Conservation (phyloP, 2,113 vertebrate genomes). For the Ceyx margarethae region DNA sequence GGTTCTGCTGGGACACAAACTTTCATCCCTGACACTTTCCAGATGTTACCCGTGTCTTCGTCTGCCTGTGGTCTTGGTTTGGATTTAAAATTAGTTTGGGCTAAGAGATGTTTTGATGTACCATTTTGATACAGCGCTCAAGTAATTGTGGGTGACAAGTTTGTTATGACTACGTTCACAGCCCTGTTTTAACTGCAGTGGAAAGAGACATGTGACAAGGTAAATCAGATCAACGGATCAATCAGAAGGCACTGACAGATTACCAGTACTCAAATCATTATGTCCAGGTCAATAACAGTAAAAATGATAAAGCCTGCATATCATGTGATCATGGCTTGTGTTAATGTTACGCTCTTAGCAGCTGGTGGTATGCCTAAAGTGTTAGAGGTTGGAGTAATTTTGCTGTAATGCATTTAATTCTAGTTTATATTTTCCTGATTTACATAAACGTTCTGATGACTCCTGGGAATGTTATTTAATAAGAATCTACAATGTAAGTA, state of each 20-base stretch:
- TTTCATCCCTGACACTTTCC: neutral
- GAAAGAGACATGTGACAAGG: neutral
- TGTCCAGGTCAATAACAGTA: neutral
- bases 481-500: neutral
- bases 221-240: neutral
- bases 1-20: neutral
- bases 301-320: neutral
- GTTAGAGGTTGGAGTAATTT: neutral
- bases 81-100: neutral
- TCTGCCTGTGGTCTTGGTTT: neutral
- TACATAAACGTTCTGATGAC: neutral
- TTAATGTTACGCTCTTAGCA: neutral
- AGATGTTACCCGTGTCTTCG: neutral
- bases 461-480: neutral
- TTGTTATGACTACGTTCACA: neutral
- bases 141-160: neutral
- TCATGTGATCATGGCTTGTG: neutral
- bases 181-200: neutral
- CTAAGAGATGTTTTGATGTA: neutral
- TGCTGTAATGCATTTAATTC: neutral
- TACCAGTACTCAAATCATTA: neutral
- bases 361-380: neutral
- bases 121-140: neutral
- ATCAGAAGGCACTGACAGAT: conserved; percentile 19
- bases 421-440: neutral